Base-by-base conservation (phyloP, 2,113 vertebrate genomes). In the Ctenomys sociabilis region DNA sequence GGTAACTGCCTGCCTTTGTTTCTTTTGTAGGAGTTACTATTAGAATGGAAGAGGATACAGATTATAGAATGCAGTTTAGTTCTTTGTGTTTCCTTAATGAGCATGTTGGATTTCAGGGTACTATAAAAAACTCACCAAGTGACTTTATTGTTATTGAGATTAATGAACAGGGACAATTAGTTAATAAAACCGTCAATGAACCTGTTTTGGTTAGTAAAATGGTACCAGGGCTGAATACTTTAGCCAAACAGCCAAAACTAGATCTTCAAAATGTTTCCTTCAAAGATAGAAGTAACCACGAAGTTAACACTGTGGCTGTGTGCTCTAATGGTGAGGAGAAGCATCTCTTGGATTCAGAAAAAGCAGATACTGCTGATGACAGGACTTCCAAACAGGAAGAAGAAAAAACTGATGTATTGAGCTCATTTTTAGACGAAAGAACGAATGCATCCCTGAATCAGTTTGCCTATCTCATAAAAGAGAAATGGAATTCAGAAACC, bases 101-200 rank as follows among this genome's bases (percentile, higher is more conserved):
- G 70, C 99, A 99, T 70, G 66, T 97, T 43, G 99, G 99, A 59
- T 99, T 99, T 97, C 66, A 92, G 5, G 99, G 99, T 24, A 99
- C 97, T 4, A 99, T 99, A 95, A 99, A 99, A 98, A 98, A 97
- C 92, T 98, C 97, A 0, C 98, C 99, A n/a, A 95, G 94, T 81
- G 99, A 99, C 98, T 99, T 99, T 96, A 95, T 99, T 13, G 99
- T 99, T 96, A 99, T 97, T 3, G 99, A 99, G 95, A 99, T 99
- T 32, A 98, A 99, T 97, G 83, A 95, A 7, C 82, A 94, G 1
- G 98, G 98, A 0, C 98, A 94, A 4, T 54, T 95, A 3, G 98
- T 98, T 28, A 97, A 97, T 28, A 96, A 96, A 7, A 35, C 52
- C 22, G 30, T 14, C 5, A 14, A 81, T 7, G 61, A 90, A 10